Base-by-base conservation (phyloP, 2,888 invertebrate species). In the Noctua pronuba region DNA sequence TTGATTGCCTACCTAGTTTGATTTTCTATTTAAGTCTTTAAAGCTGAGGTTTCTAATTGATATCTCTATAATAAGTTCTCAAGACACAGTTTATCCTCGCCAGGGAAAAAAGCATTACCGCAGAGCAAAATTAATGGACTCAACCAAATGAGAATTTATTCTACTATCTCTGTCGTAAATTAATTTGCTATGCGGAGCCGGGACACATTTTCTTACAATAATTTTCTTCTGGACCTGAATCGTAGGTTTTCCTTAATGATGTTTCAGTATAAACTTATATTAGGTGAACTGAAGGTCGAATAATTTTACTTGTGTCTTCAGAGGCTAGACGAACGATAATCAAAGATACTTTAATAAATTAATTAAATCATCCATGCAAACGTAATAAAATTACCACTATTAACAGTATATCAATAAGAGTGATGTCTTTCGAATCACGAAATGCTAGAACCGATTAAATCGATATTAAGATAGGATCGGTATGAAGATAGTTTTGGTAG, bases 401-500 rank as follows among this genome's bases (percentile, higher is more conserved):
- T 74, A 86, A 81, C 79, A 79, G 76, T 28, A 71, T 71, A 85
- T 86, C 82, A 76, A 69, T 75, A 77, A 78, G 71, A 88, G 73
- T 77, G 62, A 82, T 79, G 71, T 80, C 71, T 85, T 80, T 88
- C 52, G 73, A 76, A 79, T 85, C 69, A 77, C 79, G 83, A 73
- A 89, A 85, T 77, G 79, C 66, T 80, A 77, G 79, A 74, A 76
- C 67, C 52, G 89, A 89, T 88, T 79, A 74, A 82, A 88, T 88
- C 86, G 76, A 77, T 80, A 80, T 79, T 85, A 88, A 88, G 91
- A 92, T 90, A 83, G 86, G 84, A 89, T 87, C 84, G 82, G 80
- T 66, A 75, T 64, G 69, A 86, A 89, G 88, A 90, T 91, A 88
- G 83, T 88, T 89, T 86, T 89, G 89, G 89, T 91, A 89, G 89